Evolutionary conservation across 2,797 vertebrate species (phyloP).

Genomic region (Huso huso): DNA sequence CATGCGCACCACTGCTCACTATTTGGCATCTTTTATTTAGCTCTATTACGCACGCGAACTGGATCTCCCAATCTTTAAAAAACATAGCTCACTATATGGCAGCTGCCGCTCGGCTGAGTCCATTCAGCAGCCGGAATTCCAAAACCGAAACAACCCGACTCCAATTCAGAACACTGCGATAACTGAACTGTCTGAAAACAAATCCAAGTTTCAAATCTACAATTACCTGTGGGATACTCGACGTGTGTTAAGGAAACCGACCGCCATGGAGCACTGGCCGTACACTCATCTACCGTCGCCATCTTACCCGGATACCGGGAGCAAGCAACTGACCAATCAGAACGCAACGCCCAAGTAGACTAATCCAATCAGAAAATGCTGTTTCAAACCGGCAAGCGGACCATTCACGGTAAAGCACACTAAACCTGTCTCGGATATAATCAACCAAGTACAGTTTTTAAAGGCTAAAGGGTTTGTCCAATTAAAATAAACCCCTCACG

Average conservation of each 20-base stretch:
- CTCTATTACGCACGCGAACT: no score
- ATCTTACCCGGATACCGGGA: conserved; percentile 99
- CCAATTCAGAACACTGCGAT: neutral
- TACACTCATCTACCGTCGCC: conserved; percentile 97
- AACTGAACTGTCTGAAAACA: neutral
- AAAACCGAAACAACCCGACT: conserved; percentile 5
- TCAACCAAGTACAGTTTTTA: conserved; percentile 24
- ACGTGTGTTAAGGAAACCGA: conserved; percentile 89
- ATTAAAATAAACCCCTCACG: conserved; percentile 27
- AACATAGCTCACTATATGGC: no score
- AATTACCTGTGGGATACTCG: conserved; percentile 86
- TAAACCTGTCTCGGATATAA: conserved; percentile 22
- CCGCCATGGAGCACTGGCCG: conserved; percentile 87
- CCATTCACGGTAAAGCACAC: conserved; percentile 31
- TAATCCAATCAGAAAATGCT: conserved; percentile 44
- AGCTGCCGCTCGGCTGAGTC: no score
- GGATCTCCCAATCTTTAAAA: no score
- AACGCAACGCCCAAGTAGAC: conserved; percentile 43
- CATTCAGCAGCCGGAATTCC: conserved; percentile 26
- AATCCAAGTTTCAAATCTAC: conserved; percentile 10
- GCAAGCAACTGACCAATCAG: conserved; percentile 51
- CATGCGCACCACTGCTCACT: conserved; percentile 66
- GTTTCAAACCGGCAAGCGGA: conserved; percentile 27
- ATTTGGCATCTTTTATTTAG: conserved; percentile 23
- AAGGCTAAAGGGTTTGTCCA: conserved; percentile 31